Conservation (phyloP, 2,113 vertebrate genomes). For the Odocoileus virginianus region DNA sequence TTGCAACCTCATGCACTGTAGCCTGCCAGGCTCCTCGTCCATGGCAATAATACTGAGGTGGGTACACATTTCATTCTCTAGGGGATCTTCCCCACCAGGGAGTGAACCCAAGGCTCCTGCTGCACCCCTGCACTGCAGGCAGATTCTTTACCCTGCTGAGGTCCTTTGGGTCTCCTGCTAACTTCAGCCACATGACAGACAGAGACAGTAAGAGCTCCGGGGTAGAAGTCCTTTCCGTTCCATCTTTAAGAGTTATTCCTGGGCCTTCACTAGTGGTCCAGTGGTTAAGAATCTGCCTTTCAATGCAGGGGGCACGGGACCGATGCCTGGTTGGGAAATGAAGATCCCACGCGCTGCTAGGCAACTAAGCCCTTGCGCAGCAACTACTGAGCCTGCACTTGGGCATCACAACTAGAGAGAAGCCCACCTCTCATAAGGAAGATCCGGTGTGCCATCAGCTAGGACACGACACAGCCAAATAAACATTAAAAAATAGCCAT, state of each 20-base stretch:
- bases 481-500: neutral
- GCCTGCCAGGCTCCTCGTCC: neutral
- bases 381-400: neutral
- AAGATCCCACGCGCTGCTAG: neutral
- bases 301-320: fast-evolving
- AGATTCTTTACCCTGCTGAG: neutral
- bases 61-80: neutral
- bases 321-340: neutral
- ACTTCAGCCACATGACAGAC: neutral
- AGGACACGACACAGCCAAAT: neutral
- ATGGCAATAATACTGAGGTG: neutral
- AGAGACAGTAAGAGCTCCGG: neutral
- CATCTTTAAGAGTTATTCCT: neutral
- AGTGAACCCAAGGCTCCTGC: neutral
- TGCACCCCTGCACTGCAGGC: neutral
- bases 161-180: neutral
- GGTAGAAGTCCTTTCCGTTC: neutral
- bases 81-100: neutral
- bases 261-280: neutral
- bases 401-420: neutral
- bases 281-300: neutral
- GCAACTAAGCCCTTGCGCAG: neutral
- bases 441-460: neutral
- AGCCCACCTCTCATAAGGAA: neutral
- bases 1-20: neutral